These are phyloP conservation scores for Ptilonorhynchus violaceus DNA, from an alignment of 2,113 vertebrate species.

Conservation along the genomic window DNA sequence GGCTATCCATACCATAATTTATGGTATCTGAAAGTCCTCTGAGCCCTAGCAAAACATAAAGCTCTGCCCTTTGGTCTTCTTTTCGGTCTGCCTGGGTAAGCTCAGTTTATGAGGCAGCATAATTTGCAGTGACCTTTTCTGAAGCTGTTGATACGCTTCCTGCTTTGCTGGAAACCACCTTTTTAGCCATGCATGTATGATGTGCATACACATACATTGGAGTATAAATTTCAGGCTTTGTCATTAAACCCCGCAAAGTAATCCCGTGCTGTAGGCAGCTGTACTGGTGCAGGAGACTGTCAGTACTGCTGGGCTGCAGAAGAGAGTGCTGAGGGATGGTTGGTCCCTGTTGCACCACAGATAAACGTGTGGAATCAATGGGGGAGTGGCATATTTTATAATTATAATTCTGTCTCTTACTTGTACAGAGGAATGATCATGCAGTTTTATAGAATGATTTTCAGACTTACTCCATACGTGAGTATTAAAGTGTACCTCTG, in stretches of 20 bases:
- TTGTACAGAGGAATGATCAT: not conserved
- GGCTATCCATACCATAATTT: not conserved
- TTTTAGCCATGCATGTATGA: not conserved
- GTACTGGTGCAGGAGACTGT: not conserved
- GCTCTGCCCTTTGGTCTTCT: not conserved
- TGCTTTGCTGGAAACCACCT: slow-evolving; percentile 15
- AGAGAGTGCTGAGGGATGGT: not conserved
- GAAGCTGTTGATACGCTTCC: not conserved
- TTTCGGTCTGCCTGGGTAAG: not conserved
- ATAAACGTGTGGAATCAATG: not conserved
- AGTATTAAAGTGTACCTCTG: not conserved
- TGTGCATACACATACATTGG: not conserved
- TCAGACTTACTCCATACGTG: not conserved
- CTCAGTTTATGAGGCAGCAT: not conserved
- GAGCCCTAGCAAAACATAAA: not conserved
- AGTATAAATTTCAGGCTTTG: not conserved
- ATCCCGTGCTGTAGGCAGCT: rapidly evolving
- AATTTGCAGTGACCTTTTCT: slow-evolving; percentile 47
- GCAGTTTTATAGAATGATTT: not conserved
- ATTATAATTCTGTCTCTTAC: not conserved
- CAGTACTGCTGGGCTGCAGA: not conserved
- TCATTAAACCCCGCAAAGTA: not conserved
- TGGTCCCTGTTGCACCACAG: not conserved
- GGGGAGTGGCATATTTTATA: not conserved
- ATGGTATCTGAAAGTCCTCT: not conserved